Evolutionary conservation across 1,140 invertebrate genomes (phyloP).

Genomic region (Xylocopa sonorina): DNA sequence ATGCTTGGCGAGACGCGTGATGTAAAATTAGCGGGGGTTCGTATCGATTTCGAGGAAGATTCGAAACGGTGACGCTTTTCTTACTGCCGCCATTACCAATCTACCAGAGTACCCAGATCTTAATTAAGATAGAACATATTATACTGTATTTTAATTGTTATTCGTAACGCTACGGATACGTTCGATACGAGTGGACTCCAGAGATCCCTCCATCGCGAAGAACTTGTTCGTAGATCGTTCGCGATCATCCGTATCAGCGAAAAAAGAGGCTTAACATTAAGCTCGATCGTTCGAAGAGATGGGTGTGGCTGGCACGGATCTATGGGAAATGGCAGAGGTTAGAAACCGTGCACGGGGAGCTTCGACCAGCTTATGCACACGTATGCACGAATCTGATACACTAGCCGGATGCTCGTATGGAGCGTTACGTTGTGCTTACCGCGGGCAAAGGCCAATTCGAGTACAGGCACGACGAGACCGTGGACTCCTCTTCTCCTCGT

Average conservation of each 20-base stretch:
- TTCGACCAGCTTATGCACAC: conserved; percentile 28
- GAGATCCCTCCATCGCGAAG: no score
- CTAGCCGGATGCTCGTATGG: conserved; percentile 37
- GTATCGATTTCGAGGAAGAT: no score
- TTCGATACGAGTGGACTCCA: no score
- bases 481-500: not conserved
- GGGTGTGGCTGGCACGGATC: conserved; percentile 69
- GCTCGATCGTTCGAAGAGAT: conserved; percentile 48
- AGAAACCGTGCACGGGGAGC: conserved; percentile 54
- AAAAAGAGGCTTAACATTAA: conserved; percentile 59
- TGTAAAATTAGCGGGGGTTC: no score
- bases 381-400: conserved; percentile 47
- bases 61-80: no score
- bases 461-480: conserved; percentile 32
- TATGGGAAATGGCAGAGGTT: conserved; percentile 74
- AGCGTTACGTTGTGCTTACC: conserved; percentile 33
- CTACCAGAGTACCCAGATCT: no score
- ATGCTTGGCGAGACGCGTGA: no score
- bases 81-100: no score
- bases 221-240: no score
- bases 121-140: no score
- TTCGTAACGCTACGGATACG: no score
- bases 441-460: conserved; percentile 57
- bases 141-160: no score
- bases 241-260: conserved; percentile 1